Conservation (phyloP, 1,140 invertebrate genomes). For the Atta texana region DNA sequence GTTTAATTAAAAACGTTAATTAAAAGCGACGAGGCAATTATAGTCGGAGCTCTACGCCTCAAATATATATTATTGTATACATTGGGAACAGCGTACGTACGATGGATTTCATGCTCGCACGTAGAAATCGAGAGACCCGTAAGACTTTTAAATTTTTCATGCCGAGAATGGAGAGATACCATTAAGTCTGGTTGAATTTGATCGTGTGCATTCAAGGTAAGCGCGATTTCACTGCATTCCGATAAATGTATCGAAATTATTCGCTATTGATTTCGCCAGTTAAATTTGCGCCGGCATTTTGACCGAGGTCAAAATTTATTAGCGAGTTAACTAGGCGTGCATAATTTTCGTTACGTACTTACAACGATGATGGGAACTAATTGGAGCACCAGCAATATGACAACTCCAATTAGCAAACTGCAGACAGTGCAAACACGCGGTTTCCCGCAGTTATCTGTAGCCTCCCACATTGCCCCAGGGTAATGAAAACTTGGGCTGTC, state of each 20-base stretch:
- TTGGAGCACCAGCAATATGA: slow-evolving; percentile 34
- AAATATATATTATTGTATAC: slow-evolving; percentile 10
- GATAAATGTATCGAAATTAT: neutral
- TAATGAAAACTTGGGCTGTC: neutral
- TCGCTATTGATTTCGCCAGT: slow-evolving; percentile 23
- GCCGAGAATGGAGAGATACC: neutral
- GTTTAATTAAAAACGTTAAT: slow-evolving; percentile 45
- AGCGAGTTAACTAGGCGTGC: slow-evolving; percentile 18
- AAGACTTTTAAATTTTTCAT: slow-evolving; percentile 6
- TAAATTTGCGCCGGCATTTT: neutral
- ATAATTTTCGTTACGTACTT: slow-evolving; percentile 36
- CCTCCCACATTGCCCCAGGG: neutral
- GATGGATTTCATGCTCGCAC: neutral
- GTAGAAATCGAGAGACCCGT: neutral
- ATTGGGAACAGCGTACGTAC: neutral
- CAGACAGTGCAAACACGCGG: neutral
- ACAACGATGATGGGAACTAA: slow-evolving; percentile 10
- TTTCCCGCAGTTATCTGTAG: neutral
- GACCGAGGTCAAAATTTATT: slow-evolving; percentile 12
- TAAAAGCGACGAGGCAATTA: slow-evolving; percentile 27
- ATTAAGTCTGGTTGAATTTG: neutral
- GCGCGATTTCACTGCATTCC: neutral
- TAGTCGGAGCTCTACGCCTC: neutral
- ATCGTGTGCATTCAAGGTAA: slow-evolving; percentile 17
- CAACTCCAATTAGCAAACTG: slow-evolving; percentile 34